Evolutionary conservation across 1,140 invertebrate species (phyloP), one percentile per base, ranked within the genome.

Genomic region (Heliconius hermathena): DNA sequence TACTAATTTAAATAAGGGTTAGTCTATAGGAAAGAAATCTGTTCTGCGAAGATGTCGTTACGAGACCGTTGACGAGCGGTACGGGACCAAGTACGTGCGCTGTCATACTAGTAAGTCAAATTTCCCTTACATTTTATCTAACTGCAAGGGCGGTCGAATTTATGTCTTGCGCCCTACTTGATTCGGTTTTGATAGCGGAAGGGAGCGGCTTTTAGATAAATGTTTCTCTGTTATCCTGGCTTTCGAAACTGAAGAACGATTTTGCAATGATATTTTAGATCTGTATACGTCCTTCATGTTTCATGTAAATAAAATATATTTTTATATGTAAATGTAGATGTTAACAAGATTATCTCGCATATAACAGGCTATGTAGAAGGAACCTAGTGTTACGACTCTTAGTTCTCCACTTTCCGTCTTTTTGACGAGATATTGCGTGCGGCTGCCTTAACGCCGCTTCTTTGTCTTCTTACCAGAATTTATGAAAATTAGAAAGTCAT

Each of bases 131-230:
- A 91, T 92, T 94, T 92, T 91, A 91, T 93, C 89, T 89, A 86
- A 93, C 87, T 91, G 90, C 88, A 89, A 92, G 91, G 91, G 90
- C 85, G 93, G 92, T 90, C 87, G 87, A 89, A 87, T 92, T 94
- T 94, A 92, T 91, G 90, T 85, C 88, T 85, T 82, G 87, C 88
- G 83, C 92, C 91, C 89, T 90, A 88, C 89, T 92, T 93, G 91
- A 94, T 94, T 90, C 89, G 90, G 91, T 92, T 94, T 93, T 94
- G 93, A 94, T 94, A 88, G 90, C 85, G 87, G 88, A 89, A 89
- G 89, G 91, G 92, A 88, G 84, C 85, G 86, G 88, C 89, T 93
- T 90, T 92, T 89, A 93, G 89, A 91, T 93, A 94, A 94, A 93
- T 92, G 88, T 91, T 91, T 90, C 60, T 84, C 79, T 79, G 84